These are phyloP conservation scores for Samia ricini DNA, from an alignment of 1,140 invertebrate species.

Conservation along the genomic window DNA sequence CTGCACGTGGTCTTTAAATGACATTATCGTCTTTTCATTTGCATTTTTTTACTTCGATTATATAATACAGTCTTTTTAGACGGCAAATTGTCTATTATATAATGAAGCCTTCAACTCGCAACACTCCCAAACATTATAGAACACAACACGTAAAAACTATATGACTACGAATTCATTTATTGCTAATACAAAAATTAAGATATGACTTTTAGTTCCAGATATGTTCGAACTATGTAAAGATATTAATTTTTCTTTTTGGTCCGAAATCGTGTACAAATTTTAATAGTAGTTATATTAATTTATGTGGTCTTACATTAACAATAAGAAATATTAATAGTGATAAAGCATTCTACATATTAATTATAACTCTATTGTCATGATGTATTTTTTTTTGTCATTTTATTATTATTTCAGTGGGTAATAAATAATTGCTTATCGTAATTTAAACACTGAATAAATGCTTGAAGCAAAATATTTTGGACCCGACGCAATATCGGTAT, in stretches of 20 bases:
- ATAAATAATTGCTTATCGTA: neutral
- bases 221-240: constrained; percentile 52
- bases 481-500: no score
- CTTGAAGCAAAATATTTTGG: no score
- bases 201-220: constrained; percentile 62
- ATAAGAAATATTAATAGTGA: neutral
- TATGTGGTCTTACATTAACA: neutral
- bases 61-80: neutral
- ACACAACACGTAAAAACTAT: neutral
- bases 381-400: neutral
- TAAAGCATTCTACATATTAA: neutral
- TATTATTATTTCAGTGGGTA: neutral
- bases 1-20: neutral
- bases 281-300: neutral
- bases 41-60: neutral
- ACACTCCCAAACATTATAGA: neutral
- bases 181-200: constrained; percentile 56
- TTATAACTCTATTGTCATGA: neutral
- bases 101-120: no score
- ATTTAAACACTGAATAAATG: no score
- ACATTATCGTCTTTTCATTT: neutral
- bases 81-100: neutral
- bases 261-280: constrained; percentile 35
- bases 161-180: constrained; percentile 34
- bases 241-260: constrained; percentile 57